A percentile compares a stretch with the other conserved stretches of the same genome.
phyloP scores from a whole-genome alignment of 2,888 invertebrate species.

The Brenthis hecate region DNA sequence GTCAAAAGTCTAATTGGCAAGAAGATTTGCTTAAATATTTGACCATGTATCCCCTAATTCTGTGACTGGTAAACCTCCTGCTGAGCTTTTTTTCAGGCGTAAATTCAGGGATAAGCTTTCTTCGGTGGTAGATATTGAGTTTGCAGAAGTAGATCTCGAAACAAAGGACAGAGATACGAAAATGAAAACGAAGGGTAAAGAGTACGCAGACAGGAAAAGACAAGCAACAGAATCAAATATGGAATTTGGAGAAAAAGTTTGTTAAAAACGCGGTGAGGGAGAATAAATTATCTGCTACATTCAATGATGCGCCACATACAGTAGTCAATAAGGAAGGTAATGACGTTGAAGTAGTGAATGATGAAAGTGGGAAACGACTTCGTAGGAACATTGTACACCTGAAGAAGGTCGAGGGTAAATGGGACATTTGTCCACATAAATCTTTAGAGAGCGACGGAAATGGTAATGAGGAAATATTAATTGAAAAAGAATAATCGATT shows the following conservation, averaged over 20 bases:
- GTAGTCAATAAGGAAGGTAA: conserved; percentile 1
- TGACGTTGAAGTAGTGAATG: conserved; percentile 8
- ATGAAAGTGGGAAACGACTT: conserved; percentile 19
- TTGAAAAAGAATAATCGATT: too few species aligned
- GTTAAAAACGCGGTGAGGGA: conserved; percentile 29
- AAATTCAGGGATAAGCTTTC: too few species aligned
- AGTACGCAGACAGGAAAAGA: conserved; percentile 33
- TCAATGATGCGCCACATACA: conserved; percentile 22
- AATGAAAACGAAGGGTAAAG: conserved; percentile 38
- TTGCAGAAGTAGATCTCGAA: conserved; percentile 21
- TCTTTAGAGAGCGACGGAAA: too few species aligned
- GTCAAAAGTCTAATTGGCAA: conserved; percentile 33
- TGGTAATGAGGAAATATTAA: too few species aligned
- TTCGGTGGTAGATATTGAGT: too few species aligned
- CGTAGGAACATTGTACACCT: conserved; percentile 32
- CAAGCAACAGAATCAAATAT: conserved; percentile 21
- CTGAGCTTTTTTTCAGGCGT: conserved; percentile 19
- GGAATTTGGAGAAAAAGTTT: conserved; percentile 33
- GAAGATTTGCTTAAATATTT: conserved; percentile 38
- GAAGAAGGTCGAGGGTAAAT: conserved; percentile 35
- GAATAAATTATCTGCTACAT: conserved; percentile 34
- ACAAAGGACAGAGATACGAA: conserved; percentile 33
- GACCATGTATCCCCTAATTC: conserved; percentile 48
- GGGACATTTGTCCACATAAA: not conserved
- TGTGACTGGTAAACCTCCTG: conserved; percentile 38